Conservation (phyloP, 2,797 vertebrate species). For the Meda fulgida region DNA sequence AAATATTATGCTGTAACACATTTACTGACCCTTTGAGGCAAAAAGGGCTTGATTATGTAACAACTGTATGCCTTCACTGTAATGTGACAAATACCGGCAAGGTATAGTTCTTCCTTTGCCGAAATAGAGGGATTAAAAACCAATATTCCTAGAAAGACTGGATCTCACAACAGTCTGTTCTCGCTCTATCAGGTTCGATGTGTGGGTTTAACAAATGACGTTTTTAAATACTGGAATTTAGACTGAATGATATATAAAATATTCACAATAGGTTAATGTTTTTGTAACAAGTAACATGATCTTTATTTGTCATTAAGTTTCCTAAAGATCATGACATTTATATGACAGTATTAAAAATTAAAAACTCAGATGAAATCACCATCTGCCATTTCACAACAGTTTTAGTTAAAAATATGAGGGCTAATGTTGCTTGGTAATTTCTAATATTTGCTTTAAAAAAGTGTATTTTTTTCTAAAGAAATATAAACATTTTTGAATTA, state of each 20-base stretch:
- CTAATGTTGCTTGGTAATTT: not conserved
- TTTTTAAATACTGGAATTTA: not conserved
- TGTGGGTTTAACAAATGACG: not conserved
- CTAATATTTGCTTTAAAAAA: not conserved
- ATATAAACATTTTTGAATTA: no score
- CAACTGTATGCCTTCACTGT: not conserved
- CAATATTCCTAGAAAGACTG: conserved; percentile 30
- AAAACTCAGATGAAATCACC: not conserved
- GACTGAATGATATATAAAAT: not conserved
- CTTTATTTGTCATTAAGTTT: no score
- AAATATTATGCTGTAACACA: conserved; percentile 18
- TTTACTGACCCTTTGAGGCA: conserved; percentile 1
- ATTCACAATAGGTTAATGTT: not conserved
- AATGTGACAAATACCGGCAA: conserved; percentile 4
- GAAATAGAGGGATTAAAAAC: conserved; percentile 41
- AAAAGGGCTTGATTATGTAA: conserved; percentile 46
- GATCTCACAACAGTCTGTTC: not conserved
- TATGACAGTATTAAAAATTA: not conserved
- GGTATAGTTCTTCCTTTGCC: not conserved
- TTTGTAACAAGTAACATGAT: not conserved
- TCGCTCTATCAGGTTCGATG: not conserved
- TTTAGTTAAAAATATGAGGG: not conserved
- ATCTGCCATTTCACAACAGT: not conserved
- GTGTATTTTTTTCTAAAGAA: not conserved
- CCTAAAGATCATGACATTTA: not conserved